Evolutionary conservation across 2,888 invertebrate species (phyloP).

Genomic region (Congeria kusceri): DNA sequence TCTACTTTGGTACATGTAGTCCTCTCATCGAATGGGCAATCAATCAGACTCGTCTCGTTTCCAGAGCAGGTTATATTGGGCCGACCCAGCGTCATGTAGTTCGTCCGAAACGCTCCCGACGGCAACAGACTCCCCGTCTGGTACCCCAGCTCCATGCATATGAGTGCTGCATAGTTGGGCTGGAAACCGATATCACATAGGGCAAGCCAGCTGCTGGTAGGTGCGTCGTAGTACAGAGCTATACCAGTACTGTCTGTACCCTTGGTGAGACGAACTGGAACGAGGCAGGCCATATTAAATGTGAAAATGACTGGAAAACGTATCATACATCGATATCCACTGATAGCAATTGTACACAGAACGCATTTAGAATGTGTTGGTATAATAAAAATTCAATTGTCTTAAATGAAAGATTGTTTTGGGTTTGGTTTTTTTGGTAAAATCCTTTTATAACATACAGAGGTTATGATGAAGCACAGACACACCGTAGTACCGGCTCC

Average conservation of each 20-base stretch:
- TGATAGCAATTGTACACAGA: no score
- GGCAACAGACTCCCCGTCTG: constrained; percentile 62
- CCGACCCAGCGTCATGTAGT: constrained; percentile 55
- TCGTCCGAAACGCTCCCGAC: constrained; percentile 66
- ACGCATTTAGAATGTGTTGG: no score
- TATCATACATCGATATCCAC: no score
- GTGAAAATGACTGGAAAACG: no score
- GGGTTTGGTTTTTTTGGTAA: no score
- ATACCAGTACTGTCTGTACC: constrained; percentile 60
- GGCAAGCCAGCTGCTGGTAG: constrained; percentile 89
- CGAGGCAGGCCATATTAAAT: no score
- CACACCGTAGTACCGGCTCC: no score
- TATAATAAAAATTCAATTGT: no score
- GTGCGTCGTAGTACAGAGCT: constrained; percentile 79
- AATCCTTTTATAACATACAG: no score
- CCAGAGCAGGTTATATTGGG: constrained; percentile 66
- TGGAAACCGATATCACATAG: constrained; percentile 91
- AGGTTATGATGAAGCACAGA: no score
- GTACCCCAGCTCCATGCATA: constrained; percentile 90
- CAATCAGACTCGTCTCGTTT: constrained; percentile 63
- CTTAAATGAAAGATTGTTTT: no score
- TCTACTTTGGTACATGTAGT: constrained; percentile 57
- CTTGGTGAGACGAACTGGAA: constrained; percentile 67
- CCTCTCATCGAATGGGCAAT: constrained; percentile 64
- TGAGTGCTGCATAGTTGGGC: constrained; percentile 88